A percentile compares a stretch with the other conserved stretches of the same genome.
These are phyloP conservation scores for Norana najaformis DNA, from an alignment of 2,888 invertebrate species.

Conservation along the genomic window DNA sequence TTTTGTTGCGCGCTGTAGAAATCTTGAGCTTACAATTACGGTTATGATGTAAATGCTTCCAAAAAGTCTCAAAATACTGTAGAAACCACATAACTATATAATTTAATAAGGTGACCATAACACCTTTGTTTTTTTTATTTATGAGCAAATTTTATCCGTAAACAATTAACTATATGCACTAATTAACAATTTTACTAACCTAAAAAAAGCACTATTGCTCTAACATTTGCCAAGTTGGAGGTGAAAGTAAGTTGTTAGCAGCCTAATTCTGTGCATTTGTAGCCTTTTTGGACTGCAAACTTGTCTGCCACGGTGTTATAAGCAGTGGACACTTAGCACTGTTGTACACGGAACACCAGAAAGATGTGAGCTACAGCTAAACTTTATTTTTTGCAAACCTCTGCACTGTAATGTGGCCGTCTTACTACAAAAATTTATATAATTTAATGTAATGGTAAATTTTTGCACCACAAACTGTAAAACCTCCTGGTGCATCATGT, in stretches of 20 bases:
- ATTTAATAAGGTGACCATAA: neutral
- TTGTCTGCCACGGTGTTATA: neutral
- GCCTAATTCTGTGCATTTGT: neutral
- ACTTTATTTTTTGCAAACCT: too few species aligned
- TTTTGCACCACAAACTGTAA: too few species aligned
- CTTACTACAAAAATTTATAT: too few species aligned
- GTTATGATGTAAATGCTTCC: neutral
- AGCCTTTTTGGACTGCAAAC: neutral
- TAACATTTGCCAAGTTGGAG: neutral
- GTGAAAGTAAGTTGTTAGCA: neutral
- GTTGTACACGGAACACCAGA: too few species aligned
- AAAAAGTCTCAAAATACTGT: neutral
- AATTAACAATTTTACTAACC: neutral
- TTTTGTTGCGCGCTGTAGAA: too few species aligned
- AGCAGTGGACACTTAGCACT: neutral
- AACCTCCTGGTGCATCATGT: too few species aligned
- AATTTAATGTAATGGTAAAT: too few species aligned
- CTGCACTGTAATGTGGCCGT: too few species aligned
- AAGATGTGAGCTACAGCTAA: too few species aligned
- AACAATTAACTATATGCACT: neutral
- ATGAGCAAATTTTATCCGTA: neutral
- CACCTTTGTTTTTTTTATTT: neutral
- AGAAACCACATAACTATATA: neutral
- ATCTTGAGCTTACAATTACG: too few species aligned
- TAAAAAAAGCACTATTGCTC: neutral